Evolutionary conservation across 1,140 invertebrate species (phyloP).

Genomic region (Neuroterus valhalla): DNA sequence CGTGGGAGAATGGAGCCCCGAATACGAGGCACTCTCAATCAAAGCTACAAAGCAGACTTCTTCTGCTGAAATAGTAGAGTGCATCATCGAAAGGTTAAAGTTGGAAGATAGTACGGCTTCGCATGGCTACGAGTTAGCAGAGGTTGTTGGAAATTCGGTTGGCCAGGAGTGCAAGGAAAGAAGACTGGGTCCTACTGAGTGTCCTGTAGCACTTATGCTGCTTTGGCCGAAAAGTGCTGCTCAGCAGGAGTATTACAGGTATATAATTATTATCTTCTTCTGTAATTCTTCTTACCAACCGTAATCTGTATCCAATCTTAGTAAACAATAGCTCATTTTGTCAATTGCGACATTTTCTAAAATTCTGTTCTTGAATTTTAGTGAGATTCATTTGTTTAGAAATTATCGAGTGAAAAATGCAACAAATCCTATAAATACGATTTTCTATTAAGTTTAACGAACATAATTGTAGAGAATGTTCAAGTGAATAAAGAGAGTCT

Average conservation of each 20-base stretch:
- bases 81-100: constrained; percentile 86
- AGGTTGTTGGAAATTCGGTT: constrained; percentile 89
- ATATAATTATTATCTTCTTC: constrained; percentile 42
- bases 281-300: too few species aligned
- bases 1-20: constrained; percentile 90
- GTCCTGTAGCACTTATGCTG: constrained; percentile 93
- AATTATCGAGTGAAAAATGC: too few species aligned
- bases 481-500: too few species aligned
- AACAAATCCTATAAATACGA: too few species aligned
- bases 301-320: too few species aligned
- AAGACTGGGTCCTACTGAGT: constrained; percentile 88
- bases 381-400: too few species aligned
- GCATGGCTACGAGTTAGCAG: constrained; percentile 90
- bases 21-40: constrained; percentile 92
- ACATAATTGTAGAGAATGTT: too few species aligned
- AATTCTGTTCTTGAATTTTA: too few species aligned
- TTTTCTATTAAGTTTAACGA: too few species aligned
- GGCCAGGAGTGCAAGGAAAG: constrained; percentile 95
- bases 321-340: too few species aligned
- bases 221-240: constrained; percentile 88
- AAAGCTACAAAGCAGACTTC: constrained; percentile 94
- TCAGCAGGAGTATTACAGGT: constrained; percentile 77
- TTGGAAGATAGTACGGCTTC: constrained; percentile 81
- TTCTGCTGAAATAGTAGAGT: constrained; percentile 91
- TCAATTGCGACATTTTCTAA: too few species aligned